Evolutionary conservation across 1,140 invertebrate species (phyloP), one percentile per base, ranked within the genome.

Genomic region (Branchinecta lynchi): DNA sequence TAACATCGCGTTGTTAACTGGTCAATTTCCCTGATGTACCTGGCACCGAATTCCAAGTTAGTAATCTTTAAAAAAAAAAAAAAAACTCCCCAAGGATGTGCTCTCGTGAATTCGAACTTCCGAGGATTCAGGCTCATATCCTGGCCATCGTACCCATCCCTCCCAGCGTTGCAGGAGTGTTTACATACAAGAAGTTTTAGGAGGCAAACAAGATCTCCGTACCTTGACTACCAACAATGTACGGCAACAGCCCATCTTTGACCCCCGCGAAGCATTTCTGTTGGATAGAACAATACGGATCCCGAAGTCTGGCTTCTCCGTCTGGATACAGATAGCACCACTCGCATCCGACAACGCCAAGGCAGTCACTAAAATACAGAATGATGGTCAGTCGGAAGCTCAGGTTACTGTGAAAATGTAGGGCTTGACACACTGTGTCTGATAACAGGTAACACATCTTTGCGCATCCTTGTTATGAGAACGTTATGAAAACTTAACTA

Each of bases 241-340:
- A 93, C 0, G 91, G 91, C 65, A 89, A 89, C 8, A 84, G 78
- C 0, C 89, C 87, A 20, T 90, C 90, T 8, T 92, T 81, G 65
- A 92, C 82, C 7, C 92, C 92, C 75, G 88, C 89, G 76, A 93
- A 94, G 76, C 92, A 96, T 21, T 85, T 81, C 3, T 85, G 83
- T 73, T 90, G 85, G 3, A 86, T 83, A 1, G 87, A 86, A 77
- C 92, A 96, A 77, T 89, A 93, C 0, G 91, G 86, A 2, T 82
- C 77, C 1, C 80, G 77, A 3, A 93, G 80, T 15, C 79, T 77
- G 8, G 84, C 84, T 73, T 86, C 83, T 20, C 86, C 88, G 75
- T 91, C 87, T 12, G 82, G 81, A 74, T 90, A 87, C 67, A 89
- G 78, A 73, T 87, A 85, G 78, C 93, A 96, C 93, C 93, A 96